These are phyloP conservation scores for Falco columbarius DNA, from an alignment of 2,797 vertebrate species.

Conservation along the genomic window DNA sequence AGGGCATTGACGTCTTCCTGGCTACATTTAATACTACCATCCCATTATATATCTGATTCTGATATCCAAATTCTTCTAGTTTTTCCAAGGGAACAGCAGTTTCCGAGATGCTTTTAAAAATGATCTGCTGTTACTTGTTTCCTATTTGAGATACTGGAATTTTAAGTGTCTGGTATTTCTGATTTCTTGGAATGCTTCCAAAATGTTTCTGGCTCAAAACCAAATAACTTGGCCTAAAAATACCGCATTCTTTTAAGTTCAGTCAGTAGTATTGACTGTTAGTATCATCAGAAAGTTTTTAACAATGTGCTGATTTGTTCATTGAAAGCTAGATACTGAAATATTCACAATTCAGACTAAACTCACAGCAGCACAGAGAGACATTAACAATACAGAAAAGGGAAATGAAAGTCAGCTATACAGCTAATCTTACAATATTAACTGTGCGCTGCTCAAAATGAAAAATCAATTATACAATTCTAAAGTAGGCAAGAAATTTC, in stretches of 20 bases:
- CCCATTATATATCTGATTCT: background rate
- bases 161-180: slow-evolving; percentile 10
- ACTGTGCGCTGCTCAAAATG: background rate
- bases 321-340: background rate
- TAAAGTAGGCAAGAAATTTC: background rate
- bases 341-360: background rate
- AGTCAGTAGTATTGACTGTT: background rate
- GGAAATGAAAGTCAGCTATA: background rate
- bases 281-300: background rate
- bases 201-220: background rate
- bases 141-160: background rate
- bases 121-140: background rate
- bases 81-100: background rate
- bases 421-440: background rate
- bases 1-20: background rate
- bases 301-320: background rate
- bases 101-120: background rate
- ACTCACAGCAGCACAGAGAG: background rate
- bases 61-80: background rate
- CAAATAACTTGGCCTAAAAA: background rate
- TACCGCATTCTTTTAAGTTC: background rate
- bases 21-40: background rate
- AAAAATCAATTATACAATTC: background rate
- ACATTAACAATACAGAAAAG: background rate
- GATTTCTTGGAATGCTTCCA: slow-evolving; percentile 5